phyloP scores from a whole-genome alignment of 2,888 invertebrate genomes.

The Trichopoda pennipes region DNA sequence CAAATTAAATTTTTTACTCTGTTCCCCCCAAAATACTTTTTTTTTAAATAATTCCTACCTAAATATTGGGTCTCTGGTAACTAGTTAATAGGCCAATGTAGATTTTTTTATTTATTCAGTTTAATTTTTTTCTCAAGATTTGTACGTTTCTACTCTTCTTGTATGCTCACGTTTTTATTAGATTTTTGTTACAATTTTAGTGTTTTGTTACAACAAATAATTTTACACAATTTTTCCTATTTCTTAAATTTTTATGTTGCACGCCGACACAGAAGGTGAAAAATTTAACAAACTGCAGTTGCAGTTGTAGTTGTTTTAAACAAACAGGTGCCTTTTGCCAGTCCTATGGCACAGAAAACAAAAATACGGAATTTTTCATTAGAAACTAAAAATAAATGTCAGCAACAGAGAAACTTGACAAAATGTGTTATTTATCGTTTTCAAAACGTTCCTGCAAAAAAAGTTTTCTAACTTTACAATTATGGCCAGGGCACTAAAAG shows the following conservation, averaged over 20 bases:
- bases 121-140: slow-evolving; percentile 52
- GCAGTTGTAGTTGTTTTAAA: slow-evolving; percentile 23
- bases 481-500: too few relatives aligned
- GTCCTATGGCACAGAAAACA: slow-evolving; percentile 12
- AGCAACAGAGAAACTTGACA: slow-evolving; percentile 1
- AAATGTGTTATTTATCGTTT: slow-evolving; percentile 2
- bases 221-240: slow-evolving; percentile 26
- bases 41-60: too few relatives aligned
- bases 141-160: slow-evolving; percentile 36
- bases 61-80: slow-evolving; percentile 8
- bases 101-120: slow-evolving; percentile 3
- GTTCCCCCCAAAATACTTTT: too few relatives aligned
- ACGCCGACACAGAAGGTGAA: slow-evolving; percentile 27
- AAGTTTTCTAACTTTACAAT: too few relatives aligned
- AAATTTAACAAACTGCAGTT: slow-evolving; percentile 7
- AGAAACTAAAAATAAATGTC: slow-evolving; percentile 8
- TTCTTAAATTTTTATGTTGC: slow-evolving; percentile 35
- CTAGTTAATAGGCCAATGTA: neutral
- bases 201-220: slow-evolving; percentile 59
- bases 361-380: slow-evolving; percentile 48
- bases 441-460: too few relatives aligned
- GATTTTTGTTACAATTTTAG: slow-evolving; percentile 66
- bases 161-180: slow-evolving; percentile 69
- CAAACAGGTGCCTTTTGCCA: slow-evolving; percentile 69
- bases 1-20: too few relatives aligned